Base-by-base conservation (phyloP, 2,113 vertebrate genomes). In the Ictalurus punctatus region DNA sequence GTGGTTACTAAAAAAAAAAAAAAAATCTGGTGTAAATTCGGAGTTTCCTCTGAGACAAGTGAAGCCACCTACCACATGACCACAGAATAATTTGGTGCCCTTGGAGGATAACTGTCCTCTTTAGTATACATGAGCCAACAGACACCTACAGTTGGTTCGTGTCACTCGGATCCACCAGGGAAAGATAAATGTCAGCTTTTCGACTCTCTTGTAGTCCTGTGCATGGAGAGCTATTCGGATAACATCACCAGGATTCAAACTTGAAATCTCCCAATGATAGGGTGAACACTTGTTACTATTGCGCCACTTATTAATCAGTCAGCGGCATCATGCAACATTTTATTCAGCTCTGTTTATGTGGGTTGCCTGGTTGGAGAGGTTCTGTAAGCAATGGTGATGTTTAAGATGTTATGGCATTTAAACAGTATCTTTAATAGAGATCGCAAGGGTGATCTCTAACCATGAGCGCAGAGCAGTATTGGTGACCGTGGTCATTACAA, bases 121-220 rank as follows among this genome's bases (percentile, higher is more conserved):
- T 61, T 61, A 63, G 54, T 40, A 83, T 63, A 63, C 81, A 44
- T 37, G 21, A 63, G 34, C 58, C 54, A 40, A 83, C 21, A 83
- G 58, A 63, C 23, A 6, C 58, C 58, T 83, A 83, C n/a, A 83
- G 56, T 83, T 83, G 58, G 58, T 83, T 83, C 63, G 23, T 83
- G 81, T 44, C 81, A 83, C 56, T 37, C 56, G 44, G 58, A 83
- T 44, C 34, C 81, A 83, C 34, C 34, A 25, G 81, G 58, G 56
- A 61, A 34, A 83, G 17, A 40, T 61, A 30, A 83, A 83, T 61
- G 30, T 59, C 13, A 25, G 59, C 17, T 82, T 59, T 21, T 23
- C n/a, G 9, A 63, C 19, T 54, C 27, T 81, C 78, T 6, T 81
- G 14, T 30, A 81, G 27, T 56, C n/a, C 27, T 83, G 21, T 63